phyloP scores from a whole-genome alignment of 2,888 invertebrate species.

The Drosophila gaucha region DNA sequence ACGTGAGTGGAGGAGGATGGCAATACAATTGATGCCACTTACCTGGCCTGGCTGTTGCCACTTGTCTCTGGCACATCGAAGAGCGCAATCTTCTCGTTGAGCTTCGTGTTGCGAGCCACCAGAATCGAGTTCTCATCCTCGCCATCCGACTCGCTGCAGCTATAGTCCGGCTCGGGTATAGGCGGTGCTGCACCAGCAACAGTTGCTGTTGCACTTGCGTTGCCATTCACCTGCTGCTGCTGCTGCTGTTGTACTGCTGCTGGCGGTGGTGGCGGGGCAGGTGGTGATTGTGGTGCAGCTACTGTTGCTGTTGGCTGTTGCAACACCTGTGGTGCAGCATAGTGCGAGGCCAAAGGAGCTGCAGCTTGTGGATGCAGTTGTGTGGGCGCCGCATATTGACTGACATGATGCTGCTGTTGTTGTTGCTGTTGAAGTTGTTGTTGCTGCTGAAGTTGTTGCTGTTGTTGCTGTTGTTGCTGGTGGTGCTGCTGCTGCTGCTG shows the following conservation, averaged over 20 bases:
- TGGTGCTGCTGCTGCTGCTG: constrained; percentile 42
- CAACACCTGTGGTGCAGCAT: constrained; percentile 83
- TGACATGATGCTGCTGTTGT: constrained; percentile 56
- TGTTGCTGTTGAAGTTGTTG: constrained; percentile 42
- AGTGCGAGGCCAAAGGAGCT: constrained; percentile 49
- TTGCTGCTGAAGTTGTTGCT: constrained; percentile 51
- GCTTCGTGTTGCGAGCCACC: constrained; percentile 85
- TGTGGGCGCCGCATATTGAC: constrained; percentile 86
- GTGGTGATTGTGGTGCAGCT: constrained; percentile 75
- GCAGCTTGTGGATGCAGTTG: constrained; percentile 55
- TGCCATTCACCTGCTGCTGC: constrained; percentile 49
- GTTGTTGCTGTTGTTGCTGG: constrained; percentile 40
- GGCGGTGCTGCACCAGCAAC: constrained; percentile 87
- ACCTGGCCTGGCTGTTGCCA: constrained; percentile 91
- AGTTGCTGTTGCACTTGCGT: constrained; percentile 43
- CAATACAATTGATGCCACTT: constrained; percentile 36
- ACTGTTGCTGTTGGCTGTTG: constrained; percentile 48
- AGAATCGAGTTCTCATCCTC: constrained; percentile 86
- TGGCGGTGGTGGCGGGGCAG: constrained; percentile 69
- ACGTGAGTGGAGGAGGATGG: fast-evolving
- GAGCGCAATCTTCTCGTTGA: constrained; percentile 86
- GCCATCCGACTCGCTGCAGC: constrained; percentile 93
- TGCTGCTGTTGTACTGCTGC: constrained; percentile 82
- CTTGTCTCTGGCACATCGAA: constrained; percentile 87
- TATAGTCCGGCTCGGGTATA: constrained; percentile 97